Conservation (phyloP, 2,113 vertebrate genomes). For the Rostratula benghalensis region DNA sequence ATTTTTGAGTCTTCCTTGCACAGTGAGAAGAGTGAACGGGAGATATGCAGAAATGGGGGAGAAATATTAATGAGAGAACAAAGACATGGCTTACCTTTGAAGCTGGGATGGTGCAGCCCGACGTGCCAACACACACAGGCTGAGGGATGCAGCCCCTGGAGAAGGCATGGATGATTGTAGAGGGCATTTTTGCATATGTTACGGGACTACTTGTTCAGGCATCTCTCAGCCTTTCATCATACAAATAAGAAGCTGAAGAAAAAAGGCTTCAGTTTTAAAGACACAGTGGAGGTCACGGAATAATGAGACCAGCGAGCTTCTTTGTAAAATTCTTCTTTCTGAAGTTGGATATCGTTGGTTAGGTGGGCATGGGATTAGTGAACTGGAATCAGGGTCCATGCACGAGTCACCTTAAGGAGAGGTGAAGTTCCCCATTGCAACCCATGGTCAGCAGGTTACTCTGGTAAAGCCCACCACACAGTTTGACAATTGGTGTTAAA, state of each 20-base stretch:
- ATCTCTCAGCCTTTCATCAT: not conserved
- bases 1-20: not conserved
- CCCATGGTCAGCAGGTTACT: accelerated
- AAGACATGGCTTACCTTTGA: not conserved
- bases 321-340: not conserved
- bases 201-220: not conserved
- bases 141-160: not conserved
- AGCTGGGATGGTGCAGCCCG: not conserved
- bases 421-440: not conserved
- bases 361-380: not conserved
- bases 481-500: not conserved
- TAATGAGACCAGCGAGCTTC: not conserved
- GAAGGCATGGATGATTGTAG: not conserved
- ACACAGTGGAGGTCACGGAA: not conserved
- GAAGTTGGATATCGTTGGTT: accelerated
- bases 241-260: not conserved
- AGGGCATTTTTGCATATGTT: not conserved
- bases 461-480: not conserved
- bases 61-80: slow-evolving; percentile 1
- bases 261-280: not conserved
- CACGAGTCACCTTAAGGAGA: not conserved
- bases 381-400: not conserved
- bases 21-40: not conserved
- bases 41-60: not conserved
- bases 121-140: not conserved